Evolutionary conservation across 2,797 vertebrate genomes (phyloP), one percentile per base, ranked within the genome.

Genomic region (Manis pentadactyla): DNA sequence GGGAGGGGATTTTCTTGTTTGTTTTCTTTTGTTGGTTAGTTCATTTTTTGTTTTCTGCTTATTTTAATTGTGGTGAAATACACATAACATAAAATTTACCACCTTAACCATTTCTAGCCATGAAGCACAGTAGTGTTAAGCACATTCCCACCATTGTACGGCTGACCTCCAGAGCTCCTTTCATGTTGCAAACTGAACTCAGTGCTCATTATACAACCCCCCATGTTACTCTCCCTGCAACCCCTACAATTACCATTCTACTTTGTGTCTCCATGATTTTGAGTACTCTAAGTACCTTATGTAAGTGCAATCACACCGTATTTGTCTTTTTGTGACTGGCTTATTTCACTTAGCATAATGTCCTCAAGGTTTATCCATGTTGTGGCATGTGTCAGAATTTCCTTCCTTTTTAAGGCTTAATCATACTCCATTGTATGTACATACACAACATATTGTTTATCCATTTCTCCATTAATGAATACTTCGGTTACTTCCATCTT

Each of bases 11-110:
- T 53, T 18, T 12, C 29, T 64, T 57, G 4, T 61, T 53, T 7
- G 1, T 49, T 46, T 87, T 46, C 2, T 84, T 84, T 55, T 69
- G 53, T 66, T 84, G 17, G 15, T 88, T 74, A 34, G 34, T 23
- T 83, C 27, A 31, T 27, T 75, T 71, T 78, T 75, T 9, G 61
- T 84, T 37, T 37, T 57, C 49, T 39, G 34, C 53, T 93, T 39
- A 74, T 95, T 92, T 57, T 69, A 77, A 79, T 37, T 88, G 49
- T 53, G 21, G 39, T 51, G 21, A 95, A 79, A 87, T 63, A 55
- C 18, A 71, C 3, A 12, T 49, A 69, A 71, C 34, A 18, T 66
- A 91, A 74, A 66, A 49, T 84, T 49, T 63, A 78, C 31, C 71
- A n/a, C 46, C 21, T 37, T 77, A 69, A 55, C n/a, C 64, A 39